Percentiles rank a stretch among this genome's conserved stretches.
Evolutionary conservation across 2,797 vertebrate species (phyloP).

Genomic region (Gallinago nigripennis): DNA sequence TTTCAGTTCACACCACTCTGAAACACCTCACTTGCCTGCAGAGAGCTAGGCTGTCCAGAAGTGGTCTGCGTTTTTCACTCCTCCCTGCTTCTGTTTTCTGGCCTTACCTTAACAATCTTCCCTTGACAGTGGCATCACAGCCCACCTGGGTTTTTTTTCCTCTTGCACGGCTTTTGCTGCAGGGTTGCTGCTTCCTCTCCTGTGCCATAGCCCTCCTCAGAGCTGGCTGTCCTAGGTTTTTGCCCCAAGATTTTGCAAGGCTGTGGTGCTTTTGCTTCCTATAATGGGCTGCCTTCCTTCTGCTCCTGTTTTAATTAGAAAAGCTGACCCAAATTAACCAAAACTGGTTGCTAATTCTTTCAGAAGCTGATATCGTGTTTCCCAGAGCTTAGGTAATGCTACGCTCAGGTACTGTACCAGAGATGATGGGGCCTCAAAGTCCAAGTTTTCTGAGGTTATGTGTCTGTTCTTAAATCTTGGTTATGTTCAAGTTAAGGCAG

Average conservation of each 20-base stretch:
- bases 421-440: not conserved
- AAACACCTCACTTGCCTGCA: not conserved
- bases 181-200: not conserved
- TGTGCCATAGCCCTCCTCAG: not conserved
- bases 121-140: not conserved
- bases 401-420: not conserved
- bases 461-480: not conserved
- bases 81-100: conserved; percentile 28
- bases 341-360: not conserved
- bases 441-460: not conserved
- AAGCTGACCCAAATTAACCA: conserved; percentile 25
- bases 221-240: not conserved
- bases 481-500: not conserved
- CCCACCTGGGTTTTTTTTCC: not conserved
- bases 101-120: not conserved
- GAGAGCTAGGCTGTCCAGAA: not conserved
- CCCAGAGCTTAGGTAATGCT: not conserved
- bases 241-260: not conserved
- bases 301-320: not conserved
- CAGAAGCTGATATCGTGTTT: not conserved
- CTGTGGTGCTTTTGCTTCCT: not conserved
- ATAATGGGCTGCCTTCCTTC: not conserved
- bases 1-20: conserved; percentile 16
- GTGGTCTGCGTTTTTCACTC: conserved; percentile 7
- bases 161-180: conserved; percentile 41